Percentiles rank a stretch among this genome's conserved stretches.
Conservation (phyloP, 2,797 vertebrate species). For the Hydrolagus colliei region DNA sequence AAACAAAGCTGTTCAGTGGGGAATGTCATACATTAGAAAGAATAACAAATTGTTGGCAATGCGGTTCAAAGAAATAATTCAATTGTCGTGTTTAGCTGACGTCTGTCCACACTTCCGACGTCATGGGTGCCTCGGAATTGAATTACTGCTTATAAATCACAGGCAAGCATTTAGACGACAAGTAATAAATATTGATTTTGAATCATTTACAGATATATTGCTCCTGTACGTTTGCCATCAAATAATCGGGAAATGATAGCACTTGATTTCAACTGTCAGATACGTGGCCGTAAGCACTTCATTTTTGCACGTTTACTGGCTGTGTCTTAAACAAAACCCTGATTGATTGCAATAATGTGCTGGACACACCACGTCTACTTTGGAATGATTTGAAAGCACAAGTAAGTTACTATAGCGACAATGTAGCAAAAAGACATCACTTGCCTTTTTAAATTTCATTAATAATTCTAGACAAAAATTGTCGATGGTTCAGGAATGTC, state of each 20-base stretch:
- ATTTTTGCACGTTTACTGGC: not conserved
- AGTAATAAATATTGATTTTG: not conserved
- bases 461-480: not conserved
- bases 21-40: not conserved
- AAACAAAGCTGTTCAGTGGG: not conserved
- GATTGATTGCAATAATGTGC: not conserved
- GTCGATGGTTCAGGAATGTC: not conserved
- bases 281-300: not conserved
- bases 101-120: not conserved
- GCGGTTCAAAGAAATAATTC: not conserved
- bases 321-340: not conserved
- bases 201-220: not conserved
- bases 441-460: not conserved
- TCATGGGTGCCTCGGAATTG: not conserved
- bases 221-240: too few relatives aligned
- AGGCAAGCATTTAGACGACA: not conserved
- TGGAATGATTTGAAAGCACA: not conserved
- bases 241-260: too few relatives aligned
- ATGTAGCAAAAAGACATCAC: not conserved
- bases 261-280: not conserved
- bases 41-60: not conserved
- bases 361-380: not conserved
- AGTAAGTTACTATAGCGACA: not conserved
- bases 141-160: not conserved
- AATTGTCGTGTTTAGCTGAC: not conserved